Conservation (phyloP, 35 echinoderm and acorn worm species). For the Heliocidaris tuberculata region DNA sequence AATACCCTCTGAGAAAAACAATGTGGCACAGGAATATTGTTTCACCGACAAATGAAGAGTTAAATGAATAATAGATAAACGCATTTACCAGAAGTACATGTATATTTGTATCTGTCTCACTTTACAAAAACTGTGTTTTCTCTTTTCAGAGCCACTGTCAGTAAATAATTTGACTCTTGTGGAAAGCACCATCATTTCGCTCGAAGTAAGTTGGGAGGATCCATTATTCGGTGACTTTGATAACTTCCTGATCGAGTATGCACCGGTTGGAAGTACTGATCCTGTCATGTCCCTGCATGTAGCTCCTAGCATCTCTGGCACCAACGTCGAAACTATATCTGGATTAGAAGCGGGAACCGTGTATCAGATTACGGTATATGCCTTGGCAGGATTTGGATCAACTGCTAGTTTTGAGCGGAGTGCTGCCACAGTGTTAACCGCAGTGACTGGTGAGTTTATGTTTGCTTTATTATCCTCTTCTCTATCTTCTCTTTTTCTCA, state of each 20-base stretch:
- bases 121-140: not conserved
- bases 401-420: not conserved
- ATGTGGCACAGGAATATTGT: too few species aligned
- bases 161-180: not conserved
- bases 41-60: too few species aligned
- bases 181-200: not conserved
- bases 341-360: not conserved
- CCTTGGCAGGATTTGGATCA: not conserved
- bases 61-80: too few species aligned
- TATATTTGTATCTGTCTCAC: too few species aligned
- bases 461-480: not conserved
- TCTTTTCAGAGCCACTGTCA: not conserved
- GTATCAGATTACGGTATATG: not conserved
- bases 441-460: not conserved
- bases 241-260: not conserved
- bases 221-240: not conserved
- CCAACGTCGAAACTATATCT: not conserved
- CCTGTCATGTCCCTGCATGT: not conserved
- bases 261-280: not conserved
- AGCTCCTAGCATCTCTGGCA: not conserved
- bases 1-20: too few species aligned
- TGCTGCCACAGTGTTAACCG: not conserved
- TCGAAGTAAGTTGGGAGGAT: not conserved
- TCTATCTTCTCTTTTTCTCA: too few species aligned
- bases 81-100: too few species aligned